Evolutionary conservation across 1,140 invertebrate species (phyloP), one percentile per base, ranked within the genome.

Genomic region (Drosophila seguyi): DNA sequence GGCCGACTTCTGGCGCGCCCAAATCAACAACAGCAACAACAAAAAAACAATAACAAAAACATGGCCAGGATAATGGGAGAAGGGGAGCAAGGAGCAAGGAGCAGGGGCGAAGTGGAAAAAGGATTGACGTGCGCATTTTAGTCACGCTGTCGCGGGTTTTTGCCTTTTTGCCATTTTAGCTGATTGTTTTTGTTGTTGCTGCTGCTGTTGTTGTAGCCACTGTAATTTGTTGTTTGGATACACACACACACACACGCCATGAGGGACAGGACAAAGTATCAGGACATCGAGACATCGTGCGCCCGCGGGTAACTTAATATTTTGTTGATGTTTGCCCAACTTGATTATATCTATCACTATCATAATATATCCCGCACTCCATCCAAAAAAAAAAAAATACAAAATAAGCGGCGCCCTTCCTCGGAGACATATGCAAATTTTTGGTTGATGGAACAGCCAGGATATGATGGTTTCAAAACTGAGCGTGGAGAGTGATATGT

Each of bases 291-390:
- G 45, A 50, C 34, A 47, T 38, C 25, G 41, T 57, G 59, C 52
- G 61, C 76, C 60, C 59, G 60, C 77, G 81, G 65, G 81, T 84
- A 79, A 83, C 75, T 79, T 83, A 84, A 83, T 83, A 83, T 84
- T 83, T 83, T 84, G 81, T 83, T 83, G 82, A 83, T 83, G 71
- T 83, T 83, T 84, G 81, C 81, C 81, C 81, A 84, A 79, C 81
- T 83, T 83, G 81, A 83, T 83, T 83, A 83, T 83, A 84, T 83
- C 81, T 84, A 83, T 83, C 75, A 83, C 80, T 79, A 79, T 79
- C 71, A 75, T 53, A 76, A 76, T 77, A 75, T 18, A 68, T 39
- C 20, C n/a, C 20, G 41, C 44, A 11, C 34, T 39, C 31, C 31
- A 4, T 11, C 31, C 34, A 4, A 4, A 6, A 38, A 38, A 38